These are phyloP conservation scores for Antheraea pernyi DNA, from an alignment of 1,140 invertebrate species.

Conservation along the genomic window DNA sequence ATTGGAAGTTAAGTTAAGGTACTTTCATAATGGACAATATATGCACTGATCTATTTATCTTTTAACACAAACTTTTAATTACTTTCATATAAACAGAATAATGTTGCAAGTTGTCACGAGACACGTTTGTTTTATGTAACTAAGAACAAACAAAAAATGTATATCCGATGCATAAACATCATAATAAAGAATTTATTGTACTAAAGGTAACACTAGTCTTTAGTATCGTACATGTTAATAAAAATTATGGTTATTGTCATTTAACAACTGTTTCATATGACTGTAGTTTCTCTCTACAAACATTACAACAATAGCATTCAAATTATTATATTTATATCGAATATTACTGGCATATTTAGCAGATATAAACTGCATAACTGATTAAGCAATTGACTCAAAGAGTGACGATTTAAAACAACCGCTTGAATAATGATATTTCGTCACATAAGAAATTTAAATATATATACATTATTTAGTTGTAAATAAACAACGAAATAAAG, in stretches of 20 bases:
- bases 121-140: slow-evolving; percentile 1
- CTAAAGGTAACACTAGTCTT: background rate
- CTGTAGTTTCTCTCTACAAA: background rate
- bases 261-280: slow-evolving; percentile 45
- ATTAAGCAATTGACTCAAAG: background rate
- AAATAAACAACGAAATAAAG: too few species aligned
- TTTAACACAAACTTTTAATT: too few species aligned
- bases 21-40: background rate
- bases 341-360: background rate
- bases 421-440: too few species aligned
- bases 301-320: background rate
- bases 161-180: background rate
- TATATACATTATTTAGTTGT: too few species aligned
- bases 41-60: background rate
- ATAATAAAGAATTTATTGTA: background rate
- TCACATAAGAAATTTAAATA: too few species aligned
- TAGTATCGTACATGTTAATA: background rate
- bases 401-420: too few species aligned
- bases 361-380: background rate
- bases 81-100: too few species aligned
- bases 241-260: slow-evolving; percentile 49
- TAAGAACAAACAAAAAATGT: background rate
- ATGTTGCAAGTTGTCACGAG: background rate
- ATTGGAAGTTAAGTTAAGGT: slow-evolving; percentile 15
- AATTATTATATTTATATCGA: background rate